Evolutionary conservation across 2,113 vertebrate genomes (phyloP).

Genomic region (Phasianus colchicus): DNA sequence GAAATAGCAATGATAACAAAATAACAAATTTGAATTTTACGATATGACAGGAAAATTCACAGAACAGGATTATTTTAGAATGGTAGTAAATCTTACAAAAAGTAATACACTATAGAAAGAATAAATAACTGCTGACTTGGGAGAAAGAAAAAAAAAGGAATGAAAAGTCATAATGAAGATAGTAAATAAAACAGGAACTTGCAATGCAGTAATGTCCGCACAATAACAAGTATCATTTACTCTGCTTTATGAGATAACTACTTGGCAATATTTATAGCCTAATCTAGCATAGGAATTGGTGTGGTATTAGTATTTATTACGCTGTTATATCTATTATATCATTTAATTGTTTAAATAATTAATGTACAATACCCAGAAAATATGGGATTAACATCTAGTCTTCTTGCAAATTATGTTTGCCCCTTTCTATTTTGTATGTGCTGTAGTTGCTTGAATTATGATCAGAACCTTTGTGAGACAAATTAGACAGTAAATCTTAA

Average conservation of each 20-base stretch:
- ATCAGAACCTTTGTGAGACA: not conserved
- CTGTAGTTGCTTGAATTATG: not conserved
- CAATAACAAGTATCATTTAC: not conserved
- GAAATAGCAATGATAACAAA: not conserved
- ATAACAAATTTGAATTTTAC: not conserved
- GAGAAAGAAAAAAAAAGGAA: not conserved
- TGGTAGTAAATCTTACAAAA: not conserved
- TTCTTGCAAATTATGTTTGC: not conserved
- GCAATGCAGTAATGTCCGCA: not conserved
- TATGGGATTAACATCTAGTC: not conserved
- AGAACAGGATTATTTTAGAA: not conserved
- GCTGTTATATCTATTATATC: not conserved
- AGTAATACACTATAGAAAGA: not conserved
- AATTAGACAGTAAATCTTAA: not conserved
- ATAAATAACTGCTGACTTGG: not conserved
- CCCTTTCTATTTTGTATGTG: not conserved
- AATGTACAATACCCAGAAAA: not conserved
- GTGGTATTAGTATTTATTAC: not conserved
- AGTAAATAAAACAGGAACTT: accelerated
- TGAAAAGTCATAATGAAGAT: not conserved
- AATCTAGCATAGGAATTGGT: not conserved
- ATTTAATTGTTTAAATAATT: not conserved
- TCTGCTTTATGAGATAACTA: not conserved
- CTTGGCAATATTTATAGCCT: not conserved
- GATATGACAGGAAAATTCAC: not conserved